Evolutionary conservation across 2,888 invertebrate genomes (phyloP).

Genomic region (Ditylenchus weischeri): DNA sequence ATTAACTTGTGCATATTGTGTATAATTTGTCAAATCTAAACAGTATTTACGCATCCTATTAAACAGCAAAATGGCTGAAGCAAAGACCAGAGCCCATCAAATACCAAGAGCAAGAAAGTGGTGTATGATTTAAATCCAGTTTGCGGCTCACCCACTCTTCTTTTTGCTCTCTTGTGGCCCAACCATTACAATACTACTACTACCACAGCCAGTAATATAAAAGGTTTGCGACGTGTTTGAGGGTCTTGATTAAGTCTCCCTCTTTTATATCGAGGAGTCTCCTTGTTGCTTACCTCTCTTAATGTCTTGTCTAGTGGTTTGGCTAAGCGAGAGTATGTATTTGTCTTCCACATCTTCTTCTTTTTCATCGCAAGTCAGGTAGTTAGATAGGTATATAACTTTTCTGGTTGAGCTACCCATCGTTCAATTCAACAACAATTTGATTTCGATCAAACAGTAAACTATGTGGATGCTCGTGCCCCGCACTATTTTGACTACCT

Average conservation of each 20-base stretch:
- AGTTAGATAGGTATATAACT: constrained; percentile 3
- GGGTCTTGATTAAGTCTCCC: constrained; percentile 1
- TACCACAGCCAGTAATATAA: not conserved
- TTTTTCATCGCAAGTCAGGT: not conserved
- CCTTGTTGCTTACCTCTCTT: not conserved
- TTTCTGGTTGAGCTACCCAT: not conserved
- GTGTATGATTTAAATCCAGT: too few relatives aligned
- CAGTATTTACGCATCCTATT: too few relatives aligned
- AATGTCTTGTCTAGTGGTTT: constrained; percentile 9
- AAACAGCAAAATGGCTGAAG: too few relatives aligned
- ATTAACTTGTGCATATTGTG: too few relatives aligned
- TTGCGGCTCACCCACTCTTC: too few relatives aligned
- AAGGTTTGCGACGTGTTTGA: constrained; percentile 12
- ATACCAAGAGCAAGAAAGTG: too few relatives aligned
- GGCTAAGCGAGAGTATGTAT: constrained; percentile 10
- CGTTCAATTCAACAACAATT: constrained; percentile 6
- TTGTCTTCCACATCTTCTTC: constrained; percentile 4
- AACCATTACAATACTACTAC: too few relatives aligned
- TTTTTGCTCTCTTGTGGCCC: too few relatives aligned
- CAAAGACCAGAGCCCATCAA: too few relatives aligned
- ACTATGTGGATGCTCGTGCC: too few relatives aligned
- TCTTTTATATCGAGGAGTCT: constrained; percentile 1
- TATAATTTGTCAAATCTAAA: too few relatives aligned
- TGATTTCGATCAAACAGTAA: constrained; percentile 4
- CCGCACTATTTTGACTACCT: too few relatives aligned